Evolutionary conservation across 2,797 vertebrate species (phyloP).

Genomic region (Mastacembelus armatus): DNA sequence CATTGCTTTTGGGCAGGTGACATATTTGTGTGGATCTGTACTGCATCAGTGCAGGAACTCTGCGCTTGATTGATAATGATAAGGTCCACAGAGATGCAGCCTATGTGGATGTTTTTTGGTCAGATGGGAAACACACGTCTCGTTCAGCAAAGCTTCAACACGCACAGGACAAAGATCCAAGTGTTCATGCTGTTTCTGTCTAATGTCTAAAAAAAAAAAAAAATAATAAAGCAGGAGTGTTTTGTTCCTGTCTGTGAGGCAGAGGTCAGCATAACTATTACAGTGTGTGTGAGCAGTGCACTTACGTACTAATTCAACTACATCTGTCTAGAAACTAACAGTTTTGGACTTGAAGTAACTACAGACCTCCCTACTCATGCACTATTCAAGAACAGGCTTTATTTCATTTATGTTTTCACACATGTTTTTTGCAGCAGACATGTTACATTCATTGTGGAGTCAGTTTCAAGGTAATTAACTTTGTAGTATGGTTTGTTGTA

Average conservation of each 20-base stretch:
- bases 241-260: neutral
- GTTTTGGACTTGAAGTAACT: conserved; percentile 26
- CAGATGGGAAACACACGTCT: conserved; percentile 6
- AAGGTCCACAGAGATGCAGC: conserved; percentile 4
- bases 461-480: conserved; percentile 16
- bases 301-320: conserved; percentile 10
- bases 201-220: neutral
- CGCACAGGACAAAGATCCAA: conserved; percentile 11
- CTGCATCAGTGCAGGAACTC: conserved; percentile 1
- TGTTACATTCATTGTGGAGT: conserved; percentile 18
- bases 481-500: conserved; percentile 31
- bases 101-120: neutral
- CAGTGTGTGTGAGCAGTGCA: conserved; percentile 8
- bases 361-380: conserved; percentile 18
- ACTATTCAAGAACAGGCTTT: conserved; percentile 45
- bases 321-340: conserved; percentile 19
- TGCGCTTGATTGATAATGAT: conserved; percentile 10
- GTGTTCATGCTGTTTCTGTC: conserved; percentile 8
- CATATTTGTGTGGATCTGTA: conserved; percentile 12
- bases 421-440: conserved; percentile 14
- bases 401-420: conserved; percentile 35
- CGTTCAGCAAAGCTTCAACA: conserved; percentile 7
- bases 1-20: neutral
- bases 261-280: neutral
- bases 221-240: neutral